These are phyloP conservation scores for Elysia crispata DNA, from an alignment of 2,888 invertebrate species.

Conservation along the genomic window DNA sequence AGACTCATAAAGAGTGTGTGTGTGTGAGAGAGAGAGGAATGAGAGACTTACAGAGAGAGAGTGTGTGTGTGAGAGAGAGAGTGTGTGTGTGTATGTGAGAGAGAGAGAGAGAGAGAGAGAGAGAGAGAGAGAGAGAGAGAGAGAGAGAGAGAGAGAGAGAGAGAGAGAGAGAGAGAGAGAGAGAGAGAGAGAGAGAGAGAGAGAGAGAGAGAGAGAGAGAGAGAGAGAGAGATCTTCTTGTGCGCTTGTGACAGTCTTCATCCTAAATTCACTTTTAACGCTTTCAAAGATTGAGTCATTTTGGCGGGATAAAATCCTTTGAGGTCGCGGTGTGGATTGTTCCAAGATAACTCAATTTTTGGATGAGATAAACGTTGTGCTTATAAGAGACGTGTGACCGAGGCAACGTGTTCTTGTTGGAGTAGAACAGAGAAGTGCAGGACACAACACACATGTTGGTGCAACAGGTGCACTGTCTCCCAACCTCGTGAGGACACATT, in stretches of 20 bases:
- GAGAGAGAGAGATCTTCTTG: too few species aligned
- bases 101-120: background rate
- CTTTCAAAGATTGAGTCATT: too few species aligned
- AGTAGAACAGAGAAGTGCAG: background rate
- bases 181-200: too few species aligned
- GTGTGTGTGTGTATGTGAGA: background rate
- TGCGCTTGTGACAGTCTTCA: too few species aligned
- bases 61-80: constrained; percentile 3
- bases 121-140: too few species aligned
- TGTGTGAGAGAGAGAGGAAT: background rate
- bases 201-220: too few species aligned
- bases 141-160: too few species aligned
- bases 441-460: constrained; percentile 15
- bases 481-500: constrained; percentile 30
- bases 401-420: background rate
- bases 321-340: background rate
- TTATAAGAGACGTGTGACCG: background rate
- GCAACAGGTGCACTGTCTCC: constrained; percentile 39
- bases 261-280: too few species aligned
- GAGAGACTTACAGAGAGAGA: background rate
- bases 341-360: too few species aligned
- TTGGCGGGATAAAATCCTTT: too few species aligned
- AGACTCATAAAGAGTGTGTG: background rate
- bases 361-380: too few species aligned
- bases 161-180: too few species aligned